Evolutionary conservation across 1,140 invertebrate genomes (phyloP), one percentile per base, ranked within the genome.

Genomic region (Paramacrobiotus metropolitanus): DNA sequence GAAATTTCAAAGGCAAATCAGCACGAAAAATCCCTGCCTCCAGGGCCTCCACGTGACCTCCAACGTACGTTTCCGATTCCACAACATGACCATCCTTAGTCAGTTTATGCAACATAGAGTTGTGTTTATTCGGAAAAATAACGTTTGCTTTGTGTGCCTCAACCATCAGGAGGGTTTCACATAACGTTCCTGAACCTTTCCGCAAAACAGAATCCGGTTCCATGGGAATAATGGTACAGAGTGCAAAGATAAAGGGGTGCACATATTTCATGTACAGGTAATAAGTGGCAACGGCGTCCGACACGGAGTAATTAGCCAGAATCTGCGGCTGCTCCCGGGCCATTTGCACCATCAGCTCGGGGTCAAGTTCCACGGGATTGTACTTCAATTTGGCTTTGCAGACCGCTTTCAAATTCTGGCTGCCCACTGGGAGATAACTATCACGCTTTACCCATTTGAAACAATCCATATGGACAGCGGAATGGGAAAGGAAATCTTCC

Each of bases 251-350:
- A 70, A 99, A 99, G 0, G 94, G 93, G 78, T 99, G 92, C 1
- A 99, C 89, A 69, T 98, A 99, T 76, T 99, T 96, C 81, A 96
- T 91, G 69, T 98, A 99, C 20, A 99, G 77, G 73, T 97, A 98
- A 72, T 94, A 99, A 0, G 94, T 99, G 28, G 94, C 92, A 3
- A 99, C 92, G 1, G 94, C 94, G 77, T 99, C 94, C 0, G 94
- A 99, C 1, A 99, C 94, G 0, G 94, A 98, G 74, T 98, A 98
- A 68, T 88, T 97, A 0, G 92, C 85, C 48, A 98, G 71, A 40
- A 86, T 81, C 71, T 96, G 87, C 0, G 94, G 93, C 66, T 97
- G 81, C 69, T 97, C 91, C 4, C 82, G 81, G 0, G 94, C 93
- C 78, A 95, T 83, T 66, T 83, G 80, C 71, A 91, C 94, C 94